A percentile compares a stretch with the other conserved stretches of the same genome.
These are phyloP conservation scores for Parascotia fuliginaria DNA, from an alignment of 2,888 invertebrate genomes.

Conservation along the genomic window DNA sequence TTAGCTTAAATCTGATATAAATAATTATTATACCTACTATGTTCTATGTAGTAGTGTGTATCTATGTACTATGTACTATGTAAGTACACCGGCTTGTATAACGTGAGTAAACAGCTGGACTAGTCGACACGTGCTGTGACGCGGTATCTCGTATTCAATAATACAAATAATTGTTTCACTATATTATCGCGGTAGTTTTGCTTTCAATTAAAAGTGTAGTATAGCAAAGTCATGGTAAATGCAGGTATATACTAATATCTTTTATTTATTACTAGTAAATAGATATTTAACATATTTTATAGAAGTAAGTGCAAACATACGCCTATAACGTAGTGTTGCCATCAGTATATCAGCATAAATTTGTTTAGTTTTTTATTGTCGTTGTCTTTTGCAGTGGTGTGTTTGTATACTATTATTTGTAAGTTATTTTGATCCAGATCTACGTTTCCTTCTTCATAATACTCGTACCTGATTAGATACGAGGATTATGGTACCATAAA, in stretches of 20 bases:
- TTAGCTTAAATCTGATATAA: constrained; percentile 14
- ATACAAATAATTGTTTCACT: constrained; percentile 2
- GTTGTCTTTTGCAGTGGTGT: no score
- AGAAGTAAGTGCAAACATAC: no score
- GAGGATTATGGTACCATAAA: no score
- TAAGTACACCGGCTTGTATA: constrained; percentile 19
- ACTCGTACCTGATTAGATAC: no score
- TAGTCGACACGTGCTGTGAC: constrained; percentile 33
- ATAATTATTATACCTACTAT: constrained; percentile 18
- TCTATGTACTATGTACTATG: constrained; percentile 6
- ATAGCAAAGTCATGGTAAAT: background rate
- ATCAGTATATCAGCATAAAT: no score
- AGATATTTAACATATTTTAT: no score
- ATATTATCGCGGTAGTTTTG: background rate
- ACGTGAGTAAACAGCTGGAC: constrained; percentile 26
- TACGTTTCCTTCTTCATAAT: no score
- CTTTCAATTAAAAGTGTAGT: background rate
- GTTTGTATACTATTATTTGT: no score
- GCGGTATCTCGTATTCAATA: constrained; percentile 14
- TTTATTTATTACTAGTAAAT: no score
- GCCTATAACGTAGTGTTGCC: no score
- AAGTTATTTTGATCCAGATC: no score
- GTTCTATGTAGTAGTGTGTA: constrained; percentile 22
- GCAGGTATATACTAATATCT: background rate
- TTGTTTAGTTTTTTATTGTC: no score